Percentiles rank a stretch among this genome's conserved stretches.
phyloP scores from a whole-genome alignment of 2,888 invertebrate genomes.

The Pomacea canaliculata region DNA sequence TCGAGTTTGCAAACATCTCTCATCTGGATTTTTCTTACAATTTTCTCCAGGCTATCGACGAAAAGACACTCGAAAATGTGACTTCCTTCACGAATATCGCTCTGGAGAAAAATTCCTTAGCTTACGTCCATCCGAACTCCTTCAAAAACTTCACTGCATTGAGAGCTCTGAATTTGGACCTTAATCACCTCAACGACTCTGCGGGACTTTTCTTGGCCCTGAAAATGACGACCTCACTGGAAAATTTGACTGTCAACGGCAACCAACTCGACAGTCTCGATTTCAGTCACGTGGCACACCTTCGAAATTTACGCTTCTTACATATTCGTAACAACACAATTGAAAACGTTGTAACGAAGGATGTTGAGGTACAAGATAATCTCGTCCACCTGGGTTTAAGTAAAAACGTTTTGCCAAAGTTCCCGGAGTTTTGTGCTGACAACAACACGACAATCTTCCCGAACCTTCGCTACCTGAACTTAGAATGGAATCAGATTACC shows the following conservation, averaged over 20 bases:
- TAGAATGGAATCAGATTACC: slow-evolving; percentile 18
- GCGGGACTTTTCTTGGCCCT: neutral
- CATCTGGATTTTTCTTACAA: slow-evolving; percentile 15
- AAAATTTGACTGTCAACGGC: neutral
- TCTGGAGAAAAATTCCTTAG: neutral
- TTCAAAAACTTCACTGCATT: neutral
- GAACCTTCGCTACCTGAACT: neutral
- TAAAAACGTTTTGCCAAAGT: neutral
- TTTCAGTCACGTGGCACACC: neutral
- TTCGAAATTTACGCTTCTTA: neutral
- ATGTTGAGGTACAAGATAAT: neutral
- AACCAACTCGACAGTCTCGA: neutral
- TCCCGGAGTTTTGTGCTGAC: slow-evolving; percentile 9
- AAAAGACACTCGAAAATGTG: neutral
- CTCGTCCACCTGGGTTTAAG: neutral
- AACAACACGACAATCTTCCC: neutral
- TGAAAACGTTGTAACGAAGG: neutral
- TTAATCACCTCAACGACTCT: slow-evolving; percentile 12
- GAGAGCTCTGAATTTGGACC: neutral
- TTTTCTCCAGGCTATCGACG: neutral
- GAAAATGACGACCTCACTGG: neutral
- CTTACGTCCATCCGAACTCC: neutral
- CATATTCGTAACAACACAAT: neutral
- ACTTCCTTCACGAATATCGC: neutral
- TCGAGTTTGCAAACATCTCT: neutral